These are phyloP conservation scores for Scophthalmus maximus DNA, from an alignment of 2,113 vertebrate genomes.

Conservation along the genomic window DNA sequence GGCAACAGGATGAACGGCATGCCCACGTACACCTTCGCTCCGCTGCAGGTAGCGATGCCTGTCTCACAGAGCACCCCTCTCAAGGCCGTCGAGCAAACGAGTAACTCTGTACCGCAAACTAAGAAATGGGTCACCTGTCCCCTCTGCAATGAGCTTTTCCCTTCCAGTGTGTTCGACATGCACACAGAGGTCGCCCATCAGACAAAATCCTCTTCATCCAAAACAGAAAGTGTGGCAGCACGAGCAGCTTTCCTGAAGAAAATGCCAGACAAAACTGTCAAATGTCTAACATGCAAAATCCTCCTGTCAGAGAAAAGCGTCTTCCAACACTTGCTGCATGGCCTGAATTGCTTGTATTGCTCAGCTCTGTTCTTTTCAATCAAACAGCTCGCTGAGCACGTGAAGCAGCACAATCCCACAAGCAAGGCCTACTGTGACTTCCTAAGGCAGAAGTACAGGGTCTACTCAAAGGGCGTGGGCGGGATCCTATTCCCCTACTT, in stretches of 20 bases:
- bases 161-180: constrained; percentile 92
- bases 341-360: constrained; percentile 93
- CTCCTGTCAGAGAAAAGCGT: constrained; percentile 90
- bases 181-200: constrained; percentile 93
- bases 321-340: constrained; percentile 92
- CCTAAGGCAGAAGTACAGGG: constrained; percentile 88
- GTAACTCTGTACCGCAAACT: constrained; percentile 81
- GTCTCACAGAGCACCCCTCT: constrained; percentile 78
- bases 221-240: constrained; percentile 85
- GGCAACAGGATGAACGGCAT: constrained; percentile 95
- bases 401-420: constrained; percentile 86
- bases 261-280: constrained; percentile 90
- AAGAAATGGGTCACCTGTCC: constrained; percentile 98
- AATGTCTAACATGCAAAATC: constrained; percentile 90
- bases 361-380: constrained; percentile 91
- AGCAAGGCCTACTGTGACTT: constrained; percentile 89
- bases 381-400: constrained; percentile 88
- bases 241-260: constrained; percentile 90
- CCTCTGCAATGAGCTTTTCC: constrained; percentile 95
- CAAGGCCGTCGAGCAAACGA: constrained; percentile 76
- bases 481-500: constrained; percentile 91
- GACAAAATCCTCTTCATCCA: constrained; percentile 60
- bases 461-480: constrained; percentile 86
- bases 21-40: constrained; percentile 92
- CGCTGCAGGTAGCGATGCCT: constrained; percentile 89